Conservation (phyloP, 2,888 invertebrate species). For the Yponomeuta evonymella region DNA sequence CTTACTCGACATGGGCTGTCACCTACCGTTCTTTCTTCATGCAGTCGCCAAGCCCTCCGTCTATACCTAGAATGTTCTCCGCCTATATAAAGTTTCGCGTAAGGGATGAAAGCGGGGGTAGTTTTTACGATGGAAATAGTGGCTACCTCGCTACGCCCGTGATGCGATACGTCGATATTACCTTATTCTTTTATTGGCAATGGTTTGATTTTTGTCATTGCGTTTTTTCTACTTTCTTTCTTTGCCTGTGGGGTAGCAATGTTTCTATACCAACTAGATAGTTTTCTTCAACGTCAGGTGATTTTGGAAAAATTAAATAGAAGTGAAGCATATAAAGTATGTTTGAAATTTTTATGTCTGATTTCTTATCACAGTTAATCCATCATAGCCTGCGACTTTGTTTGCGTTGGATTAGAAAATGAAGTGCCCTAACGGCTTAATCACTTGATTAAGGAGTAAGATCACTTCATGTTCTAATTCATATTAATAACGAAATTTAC, state of each 20-base stretch:
- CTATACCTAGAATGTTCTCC: background rate
- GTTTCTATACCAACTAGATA: too few species aligned
- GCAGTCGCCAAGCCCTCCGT: background rate
- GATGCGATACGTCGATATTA: slow-evolving; percentile 45
- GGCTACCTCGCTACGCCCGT: slow-evolving; percentile 27
- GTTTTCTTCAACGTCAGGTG: too few species aligned
- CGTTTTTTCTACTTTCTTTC: slow-evolving; percentile 13
- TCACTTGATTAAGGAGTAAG: too few species aligned
- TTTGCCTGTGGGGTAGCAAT: background rate
- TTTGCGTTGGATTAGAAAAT: too few species aligned
- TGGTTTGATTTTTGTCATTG: slow-evolving; percentile 27
- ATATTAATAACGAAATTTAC: too few species aligned
- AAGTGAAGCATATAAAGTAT: too few species aligned
- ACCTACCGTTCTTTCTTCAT: background rate
- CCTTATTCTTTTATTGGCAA: slow-evolving; percentile 31
- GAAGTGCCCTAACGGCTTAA: too few species aligned
- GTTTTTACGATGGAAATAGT: slow-evolving; percentile 59
- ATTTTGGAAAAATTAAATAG: too few species aligned
- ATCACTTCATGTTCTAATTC: too few species aligned
- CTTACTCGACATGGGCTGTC: slow-evolving; percentile 2
- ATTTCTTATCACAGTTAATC: too few species aligned
- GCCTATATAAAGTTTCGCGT: slow-evolving; percentile 28
- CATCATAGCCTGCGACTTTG: too few species aligned
- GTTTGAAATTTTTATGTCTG: too few species aligned
- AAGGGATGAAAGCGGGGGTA: slow-evolving; percentile 52